These are phyloP conservation scores for Chironomus tentans DNA, from an alignment of 2,888 invertebrate genomes.

Conservation along the genomic window DNA sequence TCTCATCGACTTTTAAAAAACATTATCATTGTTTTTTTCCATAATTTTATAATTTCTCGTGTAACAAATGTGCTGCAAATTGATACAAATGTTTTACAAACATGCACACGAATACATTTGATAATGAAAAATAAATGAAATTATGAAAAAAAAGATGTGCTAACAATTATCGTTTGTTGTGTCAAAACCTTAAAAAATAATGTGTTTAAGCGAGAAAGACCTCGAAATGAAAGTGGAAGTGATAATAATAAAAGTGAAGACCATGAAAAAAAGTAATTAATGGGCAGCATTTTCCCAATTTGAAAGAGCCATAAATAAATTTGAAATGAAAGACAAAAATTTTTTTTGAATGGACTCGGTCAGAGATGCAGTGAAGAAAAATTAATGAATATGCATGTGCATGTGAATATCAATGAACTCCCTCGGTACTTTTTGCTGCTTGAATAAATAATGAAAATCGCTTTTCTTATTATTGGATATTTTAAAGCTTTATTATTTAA, in stretches of 20 bases:
- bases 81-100: too few species aligned
- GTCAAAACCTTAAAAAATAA: too few species aligned
- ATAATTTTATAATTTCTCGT: too few species aligned
- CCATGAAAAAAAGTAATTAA: conserved; percentile 6
- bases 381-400: background rate
- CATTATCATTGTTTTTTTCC: too few species aligned
- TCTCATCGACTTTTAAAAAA: too few species aligned
- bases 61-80: too few species aligned
- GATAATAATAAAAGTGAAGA: background rate
- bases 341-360: background rate
- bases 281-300: background rate
- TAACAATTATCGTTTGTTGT: too few species aligned
- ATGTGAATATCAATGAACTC: background rate
- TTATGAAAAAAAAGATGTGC: too few species aligned
- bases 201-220: background rate
- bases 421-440: background rate
- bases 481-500: background rate
- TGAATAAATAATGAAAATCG: background rate
- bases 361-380: background rate
- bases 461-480: background rate
- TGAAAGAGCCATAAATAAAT: background rate
- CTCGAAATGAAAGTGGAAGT: conserved; percentile 10
- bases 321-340: background rate
- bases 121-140: too few species aligned
- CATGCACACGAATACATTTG: too few species aligned